phyloP scores from a whole-genome alignment of 2,888 invertebrate species.

The Oscheius sp. region DNA sequence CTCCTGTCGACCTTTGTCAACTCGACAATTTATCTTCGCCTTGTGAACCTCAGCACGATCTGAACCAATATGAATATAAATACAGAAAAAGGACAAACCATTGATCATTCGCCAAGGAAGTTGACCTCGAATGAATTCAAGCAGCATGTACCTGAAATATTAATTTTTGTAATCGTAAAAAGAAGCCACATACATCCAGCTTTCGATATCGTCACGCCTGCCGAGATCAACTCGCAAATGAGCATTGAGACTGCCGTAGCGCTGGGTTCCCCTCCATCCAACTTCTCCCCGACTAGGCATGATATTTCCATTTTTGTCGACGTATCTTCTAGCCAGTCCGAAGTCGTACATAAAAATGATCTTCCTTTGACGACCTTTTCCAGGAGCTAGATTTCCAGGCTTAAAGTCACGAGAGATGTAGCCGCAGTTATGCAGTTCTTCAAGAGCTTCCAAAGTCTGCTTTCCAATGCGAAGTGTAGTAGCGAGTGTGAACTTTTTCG shows the following conservation, averaged over 20 bases:
- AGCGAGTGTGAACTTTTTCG: slow-evolving; percentile 51
- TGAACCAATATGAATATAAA: slow-evolving; percentile 28
- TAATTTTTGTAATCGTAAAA: too few species aligned
- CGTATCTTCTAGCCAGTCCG: slow-evolving; percentile 54
- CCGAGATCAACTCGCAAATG: slow-evolving; percentile 51
- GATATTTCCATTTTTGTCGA: slow-evolving; percentile 38
- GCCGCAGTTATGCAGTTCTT: slow-evolving; percentile 57
- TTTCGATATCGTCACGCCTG: slow-evolving; percentile 56
- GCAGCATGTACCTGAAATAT: too few species aligned
- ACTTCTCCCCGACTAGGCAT: slow-evolving; percentile 54
- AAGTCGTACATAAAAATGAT: slow-evolving; percentile 59
- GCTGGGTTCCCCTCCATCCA: slow-evolving; percentile 63
- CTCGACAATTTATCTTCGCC: slow-evolving; percentile 43
- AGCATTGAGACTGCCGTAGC: slow-evolving; percentile 58
- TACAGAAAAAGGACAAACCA: too few species aligned
- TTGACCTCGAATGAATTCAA: slow-evolving; percentile 55
- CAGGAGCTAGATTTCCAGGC: slow-evolving; percentile 64
- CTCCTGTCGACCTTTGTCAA: slow-evolving; percentile 36
- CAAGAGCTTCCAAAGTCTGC: slow-evolving; percentile 55
- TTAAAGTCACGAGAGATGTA: slow-evolving; percentile 61
- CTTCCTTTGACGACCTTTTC: slow-evolving; percentile 42
- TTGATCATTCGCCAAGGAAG: slow-evolving; percentile 58
- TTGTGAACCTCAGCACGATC: slow-evolving; percentile 49
- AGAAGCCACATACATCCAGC: slow-evolving; percentile 64
- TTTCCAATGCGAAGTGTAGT: slow-evolving; percentile 54